Conservation (phyloP, 2,797 vertebrate species). For the Pelochelys cantorii region DNA sequence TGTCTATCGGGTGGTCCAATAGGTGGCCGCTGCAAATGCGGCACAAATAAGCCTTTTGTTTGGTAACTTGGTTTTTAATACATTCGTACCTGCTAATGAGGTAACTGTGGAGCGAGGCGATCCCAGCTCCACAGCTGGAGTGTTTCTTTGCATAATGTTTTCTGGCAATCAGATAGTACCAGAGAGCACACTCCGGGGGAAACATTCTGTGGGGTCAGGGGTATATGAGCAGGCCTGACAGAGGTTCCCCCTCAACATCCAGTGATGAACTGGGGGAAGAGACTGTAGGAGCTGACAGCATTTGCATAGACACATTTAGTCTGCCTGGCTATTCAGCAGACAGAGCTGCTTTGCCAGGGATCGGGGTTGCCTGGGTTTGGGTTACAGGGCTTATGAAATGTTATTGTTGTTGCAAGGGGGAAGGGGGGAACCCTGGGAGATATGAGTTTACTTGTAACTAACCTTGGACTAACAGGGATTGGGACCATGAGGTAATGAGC, state of each 20-base stretch:
- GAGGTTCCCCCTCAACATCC: not conserved
- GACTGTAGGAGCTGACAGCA: not conserved
- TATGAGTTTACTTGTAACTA: too few relatives aligned
- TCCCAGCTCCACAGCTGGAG: not conserved
- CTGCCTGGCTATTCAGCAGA: not conserved
- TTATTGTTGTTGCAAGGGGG: not conserved
- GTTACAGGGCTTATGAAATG: not conserved
- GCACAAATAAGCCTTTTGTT: slow-evolving; percentile 67
- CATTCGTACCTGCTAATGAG: not conserved
- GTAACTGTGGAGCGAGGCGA: not conserved
- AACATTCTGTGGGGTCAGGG: slow-evolving; percentile 22
- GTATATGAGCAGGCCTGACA: not conserved
- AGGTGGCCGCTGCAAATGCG: slow-evolving; percentile 67
- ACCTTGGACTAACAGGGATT: too few relatives aligned
- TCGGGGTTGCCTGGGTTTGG: not conserved
- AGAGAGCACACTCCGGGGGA: not conserved
- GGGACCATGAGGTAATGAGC: too few relatives aligned
- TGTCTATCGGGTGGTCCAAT: slow-evolving; percentile 65
- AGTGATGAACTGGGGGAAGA: not conserved
- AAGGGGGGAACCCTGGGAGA: too few relatives aligned
- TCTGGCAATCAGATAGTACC: slow-evolving; percentile 21
- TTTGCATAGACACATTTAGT: not conserved
- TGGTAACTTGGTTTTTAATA: not conserved
- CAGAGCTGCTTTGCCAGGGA: not conserved
- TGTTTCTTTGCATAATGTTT: not conserved